These are phyloP conservation scores for Vespertilio murinus DNA, from an alignment of 2,797 vertebrate genomes.

Conservation along the genomic window DNA sequence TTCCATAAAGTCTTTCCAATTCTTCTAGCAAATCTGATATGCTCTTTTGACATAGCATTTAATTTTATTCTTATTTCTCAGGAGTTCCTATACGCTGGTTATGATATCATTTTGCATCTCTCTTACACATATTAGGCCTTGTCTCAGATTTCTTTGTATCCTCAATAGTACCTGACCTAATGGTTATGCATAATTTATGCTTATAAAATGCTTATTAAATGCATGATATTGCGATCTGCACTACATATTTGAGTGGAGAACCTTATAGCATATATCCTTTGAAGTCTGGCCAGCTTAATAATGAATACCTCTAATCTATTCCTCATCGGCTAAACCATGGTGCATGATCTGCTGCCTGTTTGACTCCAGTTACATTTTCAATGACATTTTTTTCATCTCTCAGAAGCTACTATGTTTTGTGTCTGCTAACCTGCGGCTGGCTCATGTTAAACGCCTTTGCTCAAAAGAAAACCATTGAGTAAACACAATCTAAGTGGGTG, in stretches of 20 bases:
- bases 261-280: background rate
- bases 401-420: constrained; percentile 35
- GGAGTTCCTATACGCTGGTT: background rate
- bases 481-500: constrained; percentile 41
- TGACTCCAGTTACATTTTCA: constrained; percentile 67
- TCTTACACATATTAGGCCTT: background rate
- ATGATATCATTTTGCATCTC: constrained; percentile 22
- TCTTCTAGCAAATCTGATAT: background rate
- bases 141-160: background rate
- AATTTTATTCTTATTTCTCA: constrained; percentile 4
- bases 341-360: background rate
- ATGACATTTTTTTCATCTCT: constrained; percentile 52
- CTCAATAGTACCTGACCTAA: background rate
- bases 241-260: constrained; percentile 37
- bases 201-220: constrained; percentile 59
- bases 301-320: constrained; percentile 45
- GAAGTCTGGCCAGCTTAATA: constrained; percentile 38
- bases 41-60: background rate
- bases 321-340: constrained; percentile 28
- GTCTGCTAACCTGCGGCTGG: constrained; percentile 30
- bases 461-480: constrained; percentile 58
- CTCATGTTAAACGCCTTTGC: constrained; percentile 51
- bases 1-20: background rate
- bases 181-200: constrained; percentile 46
- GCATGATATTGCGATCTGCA: background rate